A percentile compares a stretch with the other conserved stretches of the same genome.
Conservation (phyloP, 2,113 vertebrate species). For the Odobenus rosmarus region DNA sequence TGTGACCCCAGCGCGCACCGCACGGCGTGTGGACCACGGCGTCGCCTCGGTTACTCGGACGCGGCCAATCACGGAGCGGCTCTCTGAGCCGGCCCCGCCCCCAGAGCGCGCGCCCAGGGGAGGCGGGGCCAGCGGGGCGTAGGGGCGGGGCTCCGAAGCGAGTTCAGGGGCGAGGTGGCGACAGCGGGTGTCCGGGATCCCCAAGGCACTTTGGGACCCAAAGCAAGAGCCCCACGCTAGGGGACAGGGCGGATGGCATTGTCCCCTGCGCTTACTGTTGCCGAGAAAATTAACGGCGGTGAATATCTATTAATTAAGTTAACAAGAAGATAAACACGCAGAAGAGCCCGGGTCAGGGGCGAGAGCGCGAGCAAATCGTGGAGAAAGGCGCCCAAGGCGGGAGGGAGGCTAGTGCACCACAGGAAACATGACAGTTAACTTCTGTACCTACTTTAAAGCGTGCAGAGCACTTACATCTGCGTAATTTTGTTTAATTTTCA, state of each 20-base stretch:
- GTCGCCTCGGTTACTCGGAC: constrained; percentile 69
- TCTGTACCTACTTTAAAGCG: not conserved
- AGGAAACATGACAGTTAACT: not conserved
- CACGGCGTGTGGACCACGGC: not conserved
- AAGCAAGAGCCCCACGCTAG: accelerated
- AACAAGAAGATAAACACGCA: not conserved
- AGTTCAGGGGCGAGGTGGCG: accelerated
- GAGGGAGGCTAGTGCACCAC: not conserved
- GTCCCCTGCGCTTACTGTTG: not conserved
- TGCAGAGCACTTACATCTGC: not conserved
- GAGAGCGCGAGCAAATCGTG: not conserved
- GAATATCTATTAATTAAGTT: not conserved
- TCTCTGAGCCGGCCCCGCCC: not conserved
- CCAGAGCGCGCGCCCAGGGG: accelerated
- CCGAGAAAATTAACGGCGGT: not conserved
- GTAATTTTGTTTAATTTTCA: not conserved
- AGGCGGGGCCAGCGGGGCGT: accelerated
- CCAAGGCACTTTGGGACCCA: not conserved
- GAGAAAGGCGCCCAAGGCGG: not conserved
- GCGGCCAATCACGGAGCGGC: constrained; percentile 61
- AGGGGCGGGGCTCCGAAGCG: accelerated
- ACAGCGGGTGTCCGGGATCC: accelerated
- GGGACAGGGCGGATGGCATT: accelerated
- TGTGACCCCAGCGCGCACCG: accelerated
- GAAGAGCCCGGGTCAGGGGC: not conserved